A percentile compares a stretch with the other conserved stretches of the same genome.
Conservation (phyloP, 2,888 invertebrate genomes). For the Choreutis nemorana region DNA sequence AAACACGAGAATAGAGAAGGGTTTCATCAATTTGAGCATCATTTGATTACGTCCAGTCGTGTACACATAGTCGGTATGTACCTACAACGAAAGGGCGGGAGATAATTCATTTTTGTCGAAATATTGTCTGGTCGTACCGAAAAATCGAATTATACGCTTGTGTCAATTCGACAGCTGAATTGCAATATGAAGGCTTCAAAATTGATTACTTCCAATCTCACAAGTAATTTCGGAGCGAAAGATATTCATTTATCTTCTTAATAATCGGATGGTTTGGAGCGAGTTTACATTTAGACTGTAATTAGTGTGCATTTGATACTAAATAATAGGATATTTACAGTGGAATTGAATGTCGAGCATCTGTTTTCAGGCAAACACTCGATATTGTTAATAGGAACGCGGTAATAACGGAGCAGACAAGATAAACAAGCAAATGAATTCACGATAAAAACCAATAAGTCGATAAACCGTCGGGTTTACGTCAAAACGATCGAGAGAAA, state of each 20-base stretch:
- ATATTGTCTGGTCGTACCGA: slow-evolving; percentile 26
- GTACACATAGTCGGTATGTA: slow-evolving; percentile 17
- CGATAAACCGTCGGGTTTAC: slow-evolving; percentile 28
- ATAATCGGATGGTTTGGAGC: no score
- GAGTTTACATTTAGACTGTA: no score
- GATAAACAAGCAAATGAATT: slow-evolving; percentile 39
- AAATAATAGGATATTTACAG: no score
- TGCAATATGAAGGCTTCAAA: background rate
- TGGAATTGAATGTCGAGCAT: no score
- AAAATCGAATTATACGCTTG: slow-evolving; percentile 27
- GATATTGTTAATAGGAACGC: slow-evolving; percentile 23
- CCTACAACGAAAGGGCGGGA: slow-evolving; percentile 31
- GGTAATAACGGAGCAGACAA: slow-evolving; percentile 32
- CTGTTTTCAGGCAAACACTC: slow-evolving; percentile 31
- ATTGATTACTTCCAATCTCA: no score
- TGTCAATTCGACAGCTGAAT: slow-evolving; percentile 14
- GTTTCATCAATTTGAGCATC: slow-evolving; percentile 12
- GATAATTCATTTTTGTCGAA: slow-evolving; percentile 44
- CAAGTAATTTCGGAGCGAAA: no score
- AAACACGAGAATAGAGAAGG: background rate
- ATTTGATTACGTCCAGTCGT: slow-evolving; percentile 30
- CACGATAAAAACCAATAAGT: slow-evolving; percentile 46
- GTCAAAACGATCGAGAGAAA: slow-evolving; percentile 11
- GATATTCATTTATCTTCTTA: no score
- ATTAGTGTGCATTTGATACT: no score